These are phyloP conservation scores for Theristicus caerulescens DNA, from an alignment of 2,113 vertebrate species.

Conservation along the genomic window DNA sequence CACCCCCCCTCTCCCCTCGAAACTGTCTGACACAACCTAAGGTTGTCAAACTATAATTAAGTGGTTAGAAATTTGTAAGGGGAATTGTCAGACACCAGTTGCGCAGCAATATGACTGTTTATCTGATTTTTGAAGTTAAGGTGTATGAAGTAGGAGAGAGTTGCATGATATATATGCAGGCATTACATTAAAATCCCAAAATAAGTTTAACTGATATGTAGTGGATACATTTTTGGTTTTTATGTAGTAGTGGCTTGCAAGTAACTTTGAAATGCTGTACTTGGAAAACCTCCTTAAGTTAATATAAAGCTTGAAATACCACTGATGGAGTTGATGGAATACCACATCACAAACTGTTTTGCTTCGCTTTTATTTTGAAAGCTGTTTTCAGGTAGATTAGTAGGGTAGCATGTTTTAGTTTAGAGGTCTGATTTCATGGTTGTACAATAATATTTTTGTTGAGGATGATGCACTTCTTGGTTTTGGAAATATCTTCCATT, in stretches of 20 bases:
- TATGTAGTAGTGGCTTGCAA: not conserved
- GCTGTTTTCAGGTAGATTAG: not conserved
- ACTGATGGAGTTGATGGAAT: not conserved
- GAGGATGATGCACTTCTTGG: fast-evolving
- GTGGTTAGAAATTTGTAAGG: not conserved
- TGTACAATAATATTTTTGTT: not conserved
- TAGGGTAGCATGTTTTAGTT: not conserved
- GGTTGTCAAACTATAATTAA: not conserved
- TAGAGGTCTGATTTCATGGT: not conserved
- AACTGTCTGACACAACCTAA: not conserved
- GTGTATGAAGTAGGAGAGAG: not conserved
- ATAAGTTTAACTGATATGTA: not conserved
- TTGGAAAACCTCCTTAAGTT: not conserved
- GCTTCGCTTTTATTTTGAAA: not conserved
- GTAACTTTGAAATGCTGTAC: not conserved
- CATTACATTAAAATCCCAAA: not conserved
- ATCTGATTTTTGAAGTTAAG: not conserved
- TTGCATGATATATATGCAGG: not conserved
- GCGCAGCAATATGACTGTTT: not conserved
- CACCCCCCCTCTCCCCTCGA: too few species aligned
- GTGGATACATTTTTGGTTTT: not conserved
- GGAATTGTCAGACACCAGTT: not conserved
- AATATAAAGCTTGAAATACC: not conserved
- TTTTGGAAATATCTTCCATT: not conserved
- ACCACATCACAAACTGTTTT: not conserved